Conservation (phyloP, 2,113 vertebrate species). For the Oxygymnocypris stewartii region DNA sequence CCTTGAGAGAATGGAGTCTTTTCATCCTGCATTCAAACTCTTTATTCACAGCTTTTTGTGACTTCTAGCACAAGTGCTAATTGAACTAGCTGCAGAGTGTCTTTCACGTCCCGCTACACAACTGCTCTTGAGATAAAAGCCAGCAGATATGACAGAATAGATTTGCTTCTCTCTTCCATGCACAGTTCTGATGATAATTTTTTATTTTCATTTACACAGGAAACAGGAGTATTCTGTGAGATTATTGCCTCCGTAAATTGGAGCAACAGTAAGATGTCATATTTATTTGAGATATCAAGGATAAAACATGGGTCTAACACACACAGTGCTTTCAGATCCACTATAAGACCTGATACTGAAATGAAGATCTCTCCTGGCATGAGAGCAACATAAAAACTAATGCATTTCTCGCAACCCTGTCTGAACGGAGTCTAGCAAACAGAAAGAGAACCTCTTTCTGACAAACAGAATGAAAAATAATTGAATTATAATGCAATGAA, state of each 20-base stretch:
- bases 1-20: background rate
- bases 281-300: slow-evolving; percentile 11
- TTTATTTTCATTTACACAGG: slow-evolving; percentile 19
- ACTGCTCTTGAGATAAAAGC: slow-evolving; percentile 32
- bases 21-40: slow-evolving; percentile 10
- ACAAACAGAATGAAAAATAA: background rate
- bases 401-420: background rate
- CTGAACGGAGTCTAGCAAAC: slow-evolving; percentile 4
- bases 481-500: slow-evolving; percentile 2
- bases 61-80: slow-evolving; percentile 42
- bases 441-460: background rate
- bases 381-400: background rate
- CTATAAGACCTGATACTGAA: background rate
- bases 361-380: background rate
- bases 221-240: slow-evolving; percentile 9
- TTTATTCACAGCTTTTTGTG: slow-evolving; percentile 25
- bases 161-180: slow-evolving; percentile 17
- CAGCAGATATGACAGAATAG: slow-evolving; percentile 2
- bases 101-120: slow-evolving; percentile 9
- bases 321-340: background rate
- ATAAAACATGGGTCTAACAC: slow-evolving; percentile 2
- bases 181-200: slow-evolving; percentile 32
- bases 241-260: slow-evolving; percentile 17
- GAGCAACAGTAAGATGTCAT: slow-evolving; percentile 25
- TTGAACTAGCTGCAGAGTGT: slow-evolving; percentile 21